Evolutionary conservation across 2,888 invertebrate species (phyloP).

Genomic region (Idaea aversata): DNA sequence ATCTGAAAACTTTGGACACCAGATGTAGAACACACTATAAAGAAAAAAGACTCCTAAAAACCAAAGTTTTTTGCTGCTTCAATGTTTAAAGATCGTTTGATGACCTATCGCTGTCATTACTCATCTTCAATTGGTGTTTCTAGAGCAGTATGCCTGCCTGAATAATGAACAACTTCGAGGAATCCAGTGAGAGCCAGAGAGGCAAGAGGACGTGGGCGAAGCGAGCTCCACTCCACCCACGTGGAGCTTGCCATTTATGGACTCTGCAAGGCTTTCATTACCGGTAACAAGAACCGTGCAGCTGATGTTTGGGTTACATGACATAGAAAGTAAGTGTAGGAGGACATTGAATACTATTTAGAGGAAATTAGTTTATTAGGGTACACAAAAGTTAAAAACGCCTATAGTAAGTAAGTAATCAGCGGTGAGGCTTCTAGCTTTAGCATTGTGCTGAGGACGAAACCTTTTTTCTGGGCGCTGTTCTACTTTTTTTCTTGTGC

Average conservation of each 20-base stretch:
- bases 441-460: too few relatives aligned
- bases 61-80: too few relatives aligned
- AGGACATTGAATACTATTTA: slow-evolving; percentile 32
- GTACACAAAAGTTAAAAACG: too few relatives aligned
- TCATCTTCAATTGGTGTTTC: slow-evolving; percentile 13
- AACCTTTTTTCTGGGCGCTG: too few relatives aligned
- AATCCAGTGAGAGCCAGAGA: slow-evolving; percentile 3
- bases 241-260: slow-evolving; percentile 49
- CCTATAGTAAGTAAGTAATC: too few relatives aligned
- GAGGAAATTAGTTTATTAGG: neutral
- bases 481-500: too few relatives aligned
- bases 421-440: too few relatives aligned
- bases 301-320: neutral
- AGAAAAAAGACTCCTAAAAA: too few relatives aligned
- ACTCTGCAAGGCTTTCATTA: slow-evolving; percentile 21
- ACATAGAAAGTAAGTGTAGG: slow-evolving; percentile 63
- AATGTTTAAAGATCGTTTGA: slow-evolving; percentile 13
- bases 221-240: slow-evolving; percentile 42
- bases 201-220: slow-evolving; percentile 31
- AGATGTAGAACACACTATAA: too few relatives aligned
- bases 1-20: too few relatives aligned
- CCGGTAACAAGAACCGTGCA: slow-evolving; percentile 16
- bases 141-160: slow-evolving; percentile 12
- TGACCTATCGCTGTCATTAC: slow-evolving; percentile 33
- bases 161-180: slow-evolving; percentile 25